Percentiles rank a stretch among this genome's conserved stretches.
Conservation (phyloP, 2,113 vertebrate species). For the Kryptolebias marmoratus region DNA sequence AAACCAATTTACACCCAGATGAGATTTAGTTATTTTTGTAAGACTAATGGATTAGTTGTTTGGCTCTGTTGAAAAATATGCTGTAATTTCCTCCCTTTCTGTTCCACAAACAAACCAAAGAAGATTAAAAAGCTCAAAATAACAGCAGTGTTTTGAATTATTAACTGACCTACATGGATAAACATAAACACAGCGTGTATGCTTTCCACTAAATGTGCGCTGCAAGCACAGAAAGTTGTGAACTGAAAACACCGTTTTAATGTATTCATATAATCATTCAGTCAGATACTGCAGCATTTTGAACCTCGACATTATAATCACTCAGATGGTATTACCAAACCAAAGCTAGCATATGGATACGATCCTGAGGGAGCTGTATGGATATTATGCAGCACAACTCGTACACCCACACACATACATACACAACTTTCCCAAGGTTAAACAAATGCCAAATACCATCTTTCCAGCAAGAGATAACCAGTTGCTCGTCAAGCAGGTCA, state of each 20-base stretch:
- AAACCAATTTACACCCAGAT: slow-evolving; percentile 27
- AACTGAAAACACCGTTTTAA: slow-evolving; percentile 46
- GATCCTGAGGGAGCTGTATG: slow-evolving; percentile 65
- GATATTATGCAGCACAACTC: slow-evolving; percentile 56
- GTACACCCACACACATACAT: slow-evolving; percentile 8
- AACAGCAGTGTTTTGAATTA: slow-evolving; percentile 62
- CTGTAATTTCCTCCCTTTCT: slow-evolving; percentile 37
- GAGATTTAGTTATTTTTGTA: slow-evolving; percentile 42
- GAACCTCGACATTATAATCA: slow-evolving; percentile 59
- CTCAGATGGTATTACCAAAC: slow-evolving; percentile 68
- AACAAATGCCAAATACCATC: slow-evolving; percentile 71
- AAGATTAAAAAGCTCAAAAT: slow-evolving; percentile 53
- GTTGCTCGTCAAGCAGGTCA: slow-evolving; percentile 63
- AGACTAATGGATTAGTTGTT: slow-evolving; percentile 58
- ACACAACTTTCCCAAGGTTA: slow-evolving; percentile 72
- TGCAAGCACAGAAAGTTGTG: slow-evolving; percentile 21
- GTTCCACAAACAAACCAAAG: slow-evolving; percentile 27
- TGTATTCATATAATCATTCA: slow-evolving; percentile 67
- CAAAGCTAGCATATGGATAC: slow-evolving; percentile 71
- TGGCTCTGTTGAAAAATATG: slow-evolving; percentile 54
- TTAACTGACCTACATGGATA: slow-evolving; percentile 56
- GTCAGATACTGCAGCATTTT: slow-evolving; percentile 65
- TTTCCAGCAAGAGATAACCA: slow-evolving; percentile 65
- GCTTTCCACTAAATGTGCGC: slow-evolving; percentile 3
- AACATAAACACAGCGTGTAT: slow-evolving; percentile 16